Base-by-base conservation (phyloP, 1,140 invertebrate genomes). In the Phortica variegata region DNA sequence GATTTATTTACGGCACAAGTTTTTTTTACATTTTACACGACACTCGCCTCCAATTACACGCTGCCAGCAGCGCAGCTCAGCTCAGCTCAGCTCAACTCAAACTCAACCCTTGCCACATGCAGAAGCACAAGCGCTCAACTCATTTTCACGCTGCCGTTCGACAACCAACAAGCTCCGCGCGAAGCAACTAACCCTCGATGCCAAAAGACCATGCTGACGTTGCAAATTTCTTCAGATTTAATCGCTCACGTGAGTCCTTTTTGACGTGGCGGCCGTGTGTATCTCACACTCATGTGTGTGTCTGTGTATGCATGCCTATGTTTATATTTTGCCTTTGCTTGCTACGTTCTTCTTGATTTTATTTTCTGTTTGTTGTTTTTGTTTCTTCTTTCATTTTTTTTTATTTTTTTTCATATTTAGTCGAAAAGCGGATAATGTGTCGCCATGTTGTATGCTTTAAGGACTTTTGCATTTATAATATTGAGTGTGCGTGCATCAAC, bases 21-120 rank as follows among this genome's bases (percentile, higher is more conserved):
- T 69, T n/a, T n/a, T n/a, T n/a, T 69, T 70, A 68, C 63, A 68
- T 68, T 68, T 68, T 68, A 68, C 63, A 68, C 63, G 63, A 68
- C 63, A 68, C 63, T 68, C 63, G 63, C 63, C 63, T 68, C 63
- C 63, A 68, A 68, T 68, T 68, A 68, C 63, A 68, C 45, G 63
- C 57, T 38, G 36, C 18, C 36, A 16, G 6, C 16, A 16, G 13
- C 18, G 6, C 36, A 17, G 36, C 17, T 10, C 13, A 17, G 13
- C 43, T 16, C 55, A 49, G 47, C 56, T 59, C 55, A 53, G 62
- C 62, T 66, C 63, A 66, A 68, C 68, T 68, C 56, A 56, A 66
- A 60, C 56, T 62, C 63, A 62, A 52, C 61, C 56, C 43, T 45
- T 54, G 47, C 19, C 42, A 39, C 16, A 20, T 31, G 43, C 26